Evolutionary conservation across 2,888 invertebrate species (phyloP).

Genomic region (Mellilla xanthometata): DNA sequence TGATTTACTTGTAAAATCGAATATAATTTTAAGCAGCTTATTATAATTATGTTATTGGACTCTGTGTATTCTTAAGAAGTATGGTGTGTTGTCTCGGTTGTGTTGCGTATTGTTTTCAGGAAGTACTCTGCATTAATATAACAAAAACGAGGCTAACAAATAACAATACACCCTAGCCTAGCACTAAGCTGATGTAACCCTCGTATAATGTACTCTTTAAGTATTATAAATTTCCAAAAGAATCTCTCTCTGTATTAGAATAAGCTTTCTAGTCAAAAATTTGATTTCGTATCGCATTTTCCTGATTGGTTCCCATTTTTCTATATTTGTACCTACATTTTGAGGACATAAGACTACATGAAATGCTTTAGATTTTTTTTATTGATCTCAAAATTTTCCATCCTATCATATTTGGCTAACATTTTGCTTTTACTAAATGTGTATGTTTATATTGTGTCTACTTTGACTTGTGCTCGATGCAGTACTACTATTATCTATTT

Average conservation of each 20-base stretch:
- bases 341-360: conserved; percentile 11
- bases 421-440: conserved; percentile 1
- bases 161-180: conserved; percentile 57
- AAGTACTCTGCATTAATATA: conserved; percentile 39
- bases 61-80: conserved; percentile 20
- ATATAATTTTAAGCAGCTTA: conserved; percentile 53
- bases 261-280: conserved; percentile 80
- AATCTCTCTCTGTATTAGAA: conserved; percentile 80
- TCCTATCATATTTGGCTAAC: conserved; percentile 4
- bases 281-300: conserved; percentile 60
- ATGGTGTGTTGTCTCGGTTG: conserved; percentile 25
- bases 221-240: conserved; percentile 74
- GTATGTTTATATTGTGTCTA: too few relatives aligned
- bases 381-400: conserved; percentile 32
- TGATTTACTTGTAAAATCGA: conserved; percentile 45
- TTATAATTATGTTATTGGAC: conserved; percentile 32
- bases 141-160: conserved; percentile 70
- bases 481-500: conserved; percentile 24
- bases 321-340: conserved; percentile 6
- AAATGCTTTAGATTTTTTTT: conserved; percentile 10
- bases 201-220: conserved; percentile 58
- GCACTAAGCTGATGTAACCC: conserved; percentile 58
- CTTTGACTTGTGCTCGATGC: too few relatives aligned
- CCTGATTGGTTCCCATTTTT: conserved; percentile 29
- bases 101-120: conserved; percentile 28